Base-by-base conservation (phyloP, 2,113 vertebrate genomes). In the Grammomys surdaster region DNA sequence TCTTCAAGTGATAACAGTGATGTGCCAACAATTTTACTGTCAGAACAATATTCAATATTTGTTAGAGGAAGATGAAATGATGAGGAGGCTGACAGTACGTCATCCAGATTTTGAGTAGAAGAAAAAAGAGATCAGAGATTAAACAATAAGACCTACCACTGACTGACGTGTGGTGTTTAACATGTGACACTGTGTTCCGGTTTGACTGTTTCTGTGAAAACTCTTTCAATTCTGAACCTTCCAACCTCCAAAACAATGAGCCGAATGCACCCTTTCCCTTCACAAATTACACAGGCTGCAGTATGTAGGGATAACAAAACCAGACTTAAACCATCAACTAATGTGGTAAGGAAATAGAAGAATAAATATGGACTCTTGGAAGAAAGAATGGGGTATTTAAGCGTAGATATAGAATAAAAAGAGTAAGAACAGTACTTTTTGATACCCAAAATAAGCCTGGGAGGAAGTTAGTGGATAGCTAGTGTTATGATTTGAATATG, bases 101-200 rank as follows among this genome's bases (percentile, higher is more conserved):
- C 43, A 88, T 70, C 19, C 33, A 91, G 91, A 87, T 60, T 75
- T 22, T 69, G 16, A 90, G 77, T 46, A 95, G 14, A 14, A 91
- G 26, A 7, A 93, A 82, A 91, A 40, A 6, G 13, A 69, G 17
- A 84, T 31, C 75, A 91, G 33, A 88, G 54, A 40, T 77, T 60
- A 54, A 90, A 60, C 75, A 88, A 77, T 43, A 20, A 84, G 14
- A 94, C 6, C 19, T 63, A 84, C 48, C 43, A 14, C 60, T 58
- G 33, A n/a, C 24, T 84, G 48, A 89, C 20, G 28, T 43, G 63
- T 33, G 63, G 19, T 20, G 77, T 14, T 76, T 91, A 22, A 40
- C 33, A 77, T 22, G n/a, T 17, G 24, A 56, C 58, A 92, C 2
- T 31, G 16, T 77, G n/a, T 6, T 43, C 36, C 13, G n/a, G 5